These are phyloP conservation scores for Clarias platycephalus DNA, from an alignment of 2,797 vertebrate species.

Conservation along the genomic window DNA sequence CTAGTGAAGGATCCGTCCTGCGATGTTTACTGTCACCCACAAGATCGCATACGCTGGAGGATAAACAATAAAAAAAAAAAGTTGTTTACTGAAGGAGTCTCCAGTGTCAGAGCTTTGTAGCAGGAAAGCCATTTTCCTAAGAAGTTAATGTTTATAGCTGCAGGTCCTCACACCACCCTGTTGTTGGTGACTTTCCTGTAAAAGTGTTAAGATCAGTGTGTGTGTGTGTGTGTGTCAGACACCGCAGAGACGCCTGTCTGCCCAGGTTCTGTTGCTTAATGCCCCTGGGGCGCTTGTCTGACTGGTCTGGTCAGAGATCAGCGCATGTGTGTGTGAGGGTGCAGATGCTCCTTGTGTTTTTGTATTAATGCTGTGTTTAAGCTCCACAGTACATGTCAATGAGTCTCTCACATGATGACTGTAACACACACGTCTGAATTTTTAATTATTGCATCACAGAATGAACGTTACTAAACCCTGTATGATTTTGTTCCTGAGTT, in stretches of 20 bases:
- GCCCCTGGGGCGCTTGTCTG: neutral
- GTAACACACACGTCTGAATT: too few relatives aligned
- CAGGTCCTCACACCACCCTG: neutral
- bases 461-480: too few relatives aligned
- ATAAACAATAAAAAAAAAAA: too few relatives aligned
- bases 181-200: neutral
- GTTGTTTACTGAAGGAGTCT: neutral
- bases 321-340: neutral
- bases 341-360: neutral
- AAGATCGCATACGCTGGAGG: neutral
- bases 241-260: neutral
- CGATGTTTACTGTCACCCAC: too few relatives aligned
- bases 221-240: neutral
- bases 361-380: neutral
- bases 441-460: too few relatives aligned
- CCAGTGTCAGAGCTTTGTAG: neutral
- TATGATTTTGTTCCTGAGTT: too few relatives aligned
- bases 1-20: too few relatives aligned
- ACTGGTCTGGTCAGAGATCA: neutral
- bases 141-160: neutral
- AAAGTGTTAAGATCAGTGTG: neutral
- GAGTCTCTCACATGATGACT: too few relatives aligned
- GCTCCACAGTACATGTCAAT: too few relatives aligned
- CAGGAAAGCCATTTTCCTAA: neutral
- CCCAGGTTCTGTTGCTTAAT: neutral